Evolutionary conservation across 53 echinoderm and acorn worm species (phyloP), one percentile per base, ranked within the genome.

Genomic region (Paelopatides confundens): DNA sequence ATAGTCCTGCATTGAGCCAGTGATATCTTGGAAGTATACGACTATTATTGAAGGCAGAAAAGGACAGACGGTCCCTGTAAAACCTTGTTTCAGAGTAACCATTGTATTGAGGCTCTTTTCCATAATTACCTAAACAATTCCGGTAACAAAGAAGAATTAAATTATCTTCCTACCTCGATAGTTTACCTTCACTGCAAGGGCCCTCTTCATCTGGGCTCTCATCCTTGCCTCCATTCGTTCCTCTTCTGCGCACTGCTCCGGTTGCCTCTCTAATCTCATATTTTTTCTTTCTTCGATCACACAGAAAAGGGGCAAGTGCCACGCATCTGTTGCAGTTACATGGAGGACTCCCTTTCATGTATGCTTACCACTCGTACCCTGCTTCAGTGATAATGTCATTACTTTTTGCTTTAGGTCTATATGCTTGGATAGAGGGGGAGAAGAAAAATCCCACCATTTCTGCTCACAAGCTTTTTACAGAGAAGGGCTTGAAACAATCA

Each of bases 271-370:
- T 21, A n/a, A 43, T 29, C 46, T 62, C 64, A 63, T 89, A 31
- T 36, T 85, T 89, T 85, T 85, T 89, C 37, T 88, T 77, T 91
- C 46, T 85, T 92, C 18, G 63, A 71, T 87, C 85, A 35, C 71
- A 69, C 77, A 92, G 92, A 52, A 51, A 39, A 65, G 37, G 92
- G 92, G 65, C 89, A 89, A 37, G 92, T 92, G 35, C 78, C 88
- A 88, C 92, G 85, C 43, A 85, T 92, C 76, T 89, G 85, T 84
- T 92, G 92, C 76, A 85, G 76, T 85, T 85, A 85, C 77, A 85
- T 92, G 92, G 88, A 92, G 53, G 65, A 46, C 35, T 39, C 53
- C 53, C 66, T 85, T 48, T 77, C 92, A 88, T 92, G 92, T 92
- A 92, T 58, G 92, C 76, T 81, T 52, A 66, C 81, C 81, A 81